These are phyloP conservation scores for Spisula subtruncata DNA, from an alignment of 2,888 invertebrate species.

Conservation along the genomic window DNA sequence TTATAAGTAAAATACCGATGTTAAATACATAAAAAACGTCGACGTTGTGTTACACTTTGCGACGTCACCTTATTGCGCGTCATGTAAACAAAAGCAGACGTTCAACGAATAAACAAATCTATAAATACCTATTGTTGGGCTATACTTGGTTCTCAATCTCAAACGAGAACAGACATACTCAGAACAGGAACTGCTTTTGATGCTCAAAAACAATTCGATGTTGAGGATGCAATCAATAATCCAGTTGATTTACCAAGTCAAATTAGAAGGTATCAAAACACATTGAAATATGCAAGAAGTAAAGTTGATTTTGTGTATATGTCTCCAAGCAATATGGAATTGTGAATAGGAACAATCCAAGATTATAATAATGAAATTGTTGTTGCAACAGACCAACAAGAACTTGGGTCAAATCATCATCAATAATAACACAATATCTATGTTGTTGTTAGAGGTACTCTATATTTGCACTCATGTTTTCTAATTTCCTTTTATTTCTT, in stretches of 20 bases:
- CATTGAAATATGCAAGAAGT: conserved; percentile 51
- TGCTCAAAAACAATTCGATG: conserved; percentile 58
- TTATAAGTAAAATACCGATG: no score
- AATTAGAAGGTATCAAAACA: conserved; percentile 45
- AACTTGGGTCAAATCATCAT: background rate
- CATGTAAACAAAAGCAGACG: conserved; percentile 47
- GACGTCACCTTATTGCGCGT: no score
- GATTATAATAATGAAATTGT: conserved; percentile 48
- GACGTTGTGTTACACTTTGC: no score
- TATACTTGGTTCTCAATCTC: conserved; percentile 55
- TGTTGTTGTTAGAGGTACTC: background rate
- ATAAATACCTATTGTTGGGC: conserved; percentile 49
- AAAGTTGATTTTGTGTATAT: conserved; percentile 57
- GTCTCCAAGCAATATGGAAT: conserved; percentile 32
- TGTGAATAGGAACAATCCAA: conserved; percentile 17
- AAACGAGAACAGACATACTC: conserved; percentile 52
- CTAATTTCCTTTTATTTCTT: background rate
- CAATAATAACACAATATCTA: background rate
- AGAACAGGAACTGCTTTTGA: conserved; percentile 58
- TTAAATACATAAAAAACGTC: no score
- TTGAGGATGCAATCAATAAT: conserved; percentile 52
- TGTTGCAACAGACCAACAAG: background rate
- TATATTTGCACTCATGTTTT: conserved; percentile 28
- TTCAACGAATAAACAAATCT: conserved; percentile 51
- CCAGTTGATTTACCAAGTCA: conserved; percentile 54